These are phyloP conservation scores for Ovis canadensis DNA, from an alignment of 2,113 vertebrate species.

Conservation along the genomic window DNA sequence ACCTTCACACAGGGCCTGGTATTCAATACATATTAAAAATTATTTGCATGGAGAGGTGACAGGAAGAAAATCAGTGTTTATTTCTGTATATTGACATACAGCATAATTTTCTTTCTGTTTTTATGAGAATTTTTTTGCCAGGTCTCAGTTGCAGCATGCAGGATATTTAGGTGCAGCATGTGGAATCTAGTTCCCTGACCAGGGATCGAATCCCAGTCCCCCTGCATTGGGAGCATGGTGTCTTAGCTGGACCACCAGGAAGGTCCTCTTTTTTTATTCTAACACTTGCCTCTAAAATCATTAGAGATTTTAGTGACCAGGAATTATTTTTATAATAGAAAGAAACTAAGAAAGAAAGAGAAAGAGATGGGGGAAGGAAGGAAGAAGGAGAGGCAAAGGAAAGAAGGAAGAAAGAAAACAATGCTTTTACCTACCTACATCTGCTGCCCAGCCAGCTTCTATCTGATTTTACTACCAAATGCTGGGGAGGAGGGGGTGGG, in stretches of 20 bases:
- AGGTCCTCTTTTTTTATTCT: background rate
- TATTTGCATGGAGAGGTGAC: background rate
- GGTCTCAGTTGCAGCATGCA: background rate
- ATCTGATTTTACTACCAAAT: background rate
- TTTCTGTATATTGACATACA: background rate
- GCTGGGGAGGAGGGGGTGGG: rapidly evolving
- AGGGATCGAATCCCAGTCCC: background rate
- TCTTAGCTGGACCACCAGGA: background rate
- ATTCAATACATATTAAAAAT: background rate
- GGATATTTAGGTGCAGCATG: background rate
- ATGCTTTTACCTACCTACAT: background rate
- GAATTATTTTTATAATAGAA: background rate
- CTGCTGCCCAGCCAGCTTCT: background rate
- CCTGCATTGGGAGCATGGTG: background rate
- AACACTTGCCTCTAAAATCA: background rate
- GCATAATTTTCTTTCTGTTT: background rate
- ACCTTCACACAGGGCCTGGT: background rate
- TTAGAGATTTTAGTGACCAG: background rate
- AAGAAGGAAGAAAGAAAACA: rapidly evolving
- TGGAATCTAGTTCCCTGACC: background rate
- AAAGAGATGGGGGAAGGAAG: rapidly evolving
- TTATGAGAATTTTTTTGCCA: background rate
- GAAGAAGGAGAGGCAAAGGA: rapidly evolving
- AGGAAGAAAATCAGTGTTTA: background rate
- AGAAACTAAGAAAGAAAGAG: background rate